phyloP scores from a whole-genome alignment of 2,888 invertebrate species.

The Lamproptera curius region DNA sequence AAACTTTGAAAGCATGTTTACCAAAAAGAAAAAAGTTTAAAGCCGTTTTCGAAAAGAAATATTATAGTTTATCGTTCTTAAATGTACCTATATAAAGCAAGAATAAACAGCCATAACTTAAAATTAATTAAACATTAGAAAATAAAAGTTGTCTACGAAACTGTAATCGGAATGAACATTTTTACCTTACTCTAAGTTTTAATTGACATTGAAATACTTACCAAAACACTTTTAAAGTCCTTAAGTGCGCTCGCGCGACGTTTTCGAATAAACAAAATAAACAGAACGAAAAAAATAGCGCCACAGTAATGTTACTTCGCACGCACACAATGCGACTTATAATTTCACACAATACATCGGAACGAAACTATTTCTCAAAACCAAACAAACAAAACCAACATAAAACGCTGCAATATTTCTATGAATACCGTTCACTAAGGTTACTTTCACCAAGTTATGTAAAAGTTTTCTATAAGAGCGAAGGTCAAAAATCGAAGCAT shows the following conservation, averaged over 20 bases:
- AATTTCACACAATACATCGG: conserved; percentile 58
- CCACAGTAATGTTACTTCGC: conserved; percentile 51
- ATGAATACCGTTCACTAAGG: conserved; percentile 24
- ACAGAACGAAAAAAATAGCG: conserved; percentile 60
- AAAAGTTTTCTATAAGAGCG: conserved; percentile 48
- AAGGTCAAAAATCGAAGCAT: conserved; percentile 52
- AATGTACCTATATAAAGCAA: no score
- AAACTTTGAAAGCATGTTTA: neutral
- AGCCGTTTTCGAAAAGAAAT: no score
- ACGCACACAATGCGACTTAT: conserved; percentile 52
- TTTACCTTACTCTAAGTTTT: no score
- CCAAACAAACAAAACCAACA: conserved; percentile 37
- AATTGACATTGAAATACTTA: conserved; percentile 25
- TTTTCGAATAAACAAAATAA: conserved; percentile 31
- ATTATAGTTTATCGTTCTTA: no score
- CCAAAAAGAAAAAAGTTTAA: conserved; percentile 1
- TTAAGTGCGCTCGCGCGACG: no score
- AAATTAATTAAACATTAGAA: no score
- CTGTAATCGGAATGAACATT: no score
- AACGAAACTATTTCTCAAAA: conserved; percentile 42
- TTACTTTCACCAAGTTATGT: conserved; percentile 46
- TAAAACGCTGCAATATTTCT: conserved; percentile 26
- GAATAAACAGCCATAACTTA: no score
- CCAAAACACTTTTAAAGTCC: conserved; percentile 23
- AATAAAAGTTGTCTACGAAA: no score